Evolutionary conservation across 2,797 vertebrate genomes (phyloP).

Genomic region (Enteromius anoplus): DNA sequence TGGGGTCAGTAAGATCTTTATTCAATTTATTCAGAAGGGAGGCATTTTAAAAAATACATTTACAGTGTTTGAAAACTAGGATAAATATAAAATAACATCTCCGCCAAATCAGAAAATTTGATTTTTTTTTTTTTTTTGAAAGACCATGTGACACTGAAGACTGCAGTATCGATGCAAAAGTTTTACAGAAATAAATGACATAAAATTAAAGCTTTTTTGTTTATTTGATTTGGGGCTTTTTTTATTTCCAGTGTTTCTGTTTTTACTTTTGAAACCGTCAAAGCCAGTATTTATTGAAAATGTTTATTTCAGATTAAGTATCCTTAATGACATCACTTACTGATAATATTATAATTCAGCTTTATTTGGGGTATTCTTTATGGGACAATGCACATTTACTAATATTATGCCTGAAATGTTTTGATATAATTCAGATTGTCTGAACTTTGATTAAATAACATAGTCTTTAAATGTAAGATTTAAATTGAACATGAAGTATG

Average conservation of each 20-base stretch:
- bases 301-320: background rate
- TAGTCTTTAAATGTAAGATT: background rate
- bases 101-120: background rate
- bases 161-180: background rate
- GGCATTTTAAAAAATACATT: background rate
- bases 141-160: background rate
- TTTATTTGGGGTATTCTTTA: background rate
- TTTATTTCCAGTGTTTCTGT: background rate
- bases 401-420: no score
- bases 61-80: background rate
- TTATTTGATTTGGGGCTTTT: background rate
- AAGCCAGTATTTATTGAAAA: background rate
- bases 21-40: background rate
- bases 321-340: background rate
- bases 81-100: no score
- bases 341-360: no score
- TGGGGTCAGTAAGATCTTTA: background rate
- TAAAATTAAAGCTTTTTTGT: no score
- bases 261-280: background rate
- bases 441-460: no score
- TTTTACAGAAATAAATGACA: no score
- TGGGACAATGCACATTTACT: background rate
- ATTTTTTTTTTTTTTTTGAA: background rate
- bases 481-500: background rate
- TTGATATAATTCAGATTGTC: no score